phyloP scores from a whole-genome alignment of 2,888 invertebrate species.

The Hypolimnas misippus region DNA sequence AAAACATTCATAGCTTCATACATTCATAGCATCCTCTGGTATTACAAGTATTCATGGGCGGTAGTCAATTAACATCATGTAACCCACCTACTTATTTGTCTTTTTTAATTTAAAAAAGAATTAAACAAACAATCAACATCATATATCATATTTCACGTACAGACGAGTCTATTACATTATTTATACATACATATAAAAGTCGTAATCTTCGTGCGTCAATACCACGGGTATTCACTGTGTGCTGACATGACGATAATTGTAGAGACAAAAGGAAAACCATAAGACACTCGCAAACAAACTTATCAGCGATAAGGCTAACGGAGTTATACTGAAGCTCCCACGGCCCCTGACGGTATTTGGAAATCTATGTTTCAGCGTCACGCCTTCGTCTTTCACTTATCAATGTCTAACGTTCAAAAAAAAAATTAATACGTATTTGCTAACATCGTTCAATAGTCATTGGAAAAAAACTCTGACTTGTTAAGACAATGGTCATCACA shows the following conservation, averaged over 20 bases:
- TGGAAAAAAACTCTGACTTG: not conserved
- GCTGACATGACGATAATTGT: slow-evolving; percentile 19
- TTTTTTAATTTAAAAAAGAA: too few relatives aligned
- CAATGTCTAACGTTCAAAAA: slow-evolving; percentile 13
- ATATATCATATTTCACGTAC: too few relatives aligned
- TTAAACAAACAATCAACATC: too few relatives aligned
- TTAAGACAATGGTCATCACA: not conserved
- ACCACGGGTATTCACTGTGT: slow-evolving; percentile 3
- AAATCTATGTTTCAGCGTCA: slow-evolving; percentile 27
- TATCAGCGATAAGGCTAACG: slow-evolving; percentile 46
- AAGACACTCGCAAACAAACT: slow-evolving; percentile 43
- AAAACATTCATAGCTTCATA: too few relatives aligned
- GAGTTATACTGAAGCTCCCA: slow-evolving; percentile 45
- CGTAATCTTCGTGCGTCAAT: slow-evolving; percentile 21
- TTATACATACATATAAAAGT: not conserved
- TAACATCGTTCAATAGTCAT: not conserved
- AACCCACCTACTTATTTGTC: too few relatives aligned
- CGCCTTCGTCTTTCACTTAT: slow-evolving; percentile 20
- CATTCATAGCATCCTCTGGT: too few relatives aligned
- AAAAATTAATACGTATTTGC: slow-evolving; percentile 13
- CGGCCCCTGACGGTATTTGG: slow-evolving; percentile 40
- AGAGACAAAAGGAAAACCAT: slow-evolving; percentile 48
- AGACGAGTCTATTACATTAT: too few relatives aligned
- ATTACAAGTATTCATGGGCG: too few relatives aligned
- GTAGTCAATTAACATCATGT: too few relatives aligned